A percentile compares a stretch with the other conserved stretches of the same genome.
These are phyloP conservation scores for Adineta ricciae DNA, from an alignment of 2,888 invertebrate genomes.

Conservation along the genomic window DNA sequence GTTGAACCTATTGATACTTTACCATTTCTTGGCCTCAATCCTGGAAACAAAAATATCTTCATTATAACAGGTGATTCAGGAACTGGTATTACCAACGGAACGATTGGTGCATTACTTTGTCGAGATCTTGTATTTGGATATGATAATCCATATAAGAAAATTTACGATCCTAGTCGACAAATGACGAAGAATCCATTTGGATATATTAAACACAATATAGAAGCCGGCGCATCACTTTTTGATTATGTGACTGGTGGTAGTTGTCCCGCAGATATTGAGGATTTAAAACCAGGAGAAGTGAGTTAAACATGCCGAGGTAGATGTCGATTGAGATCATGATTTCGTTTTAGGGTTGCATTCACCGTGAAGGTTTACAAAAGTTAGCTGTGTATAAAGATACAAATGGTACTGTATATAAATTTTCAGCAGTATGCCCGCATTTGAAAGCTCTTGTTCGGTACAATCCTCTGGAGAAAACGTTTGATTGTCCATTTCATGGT, in stretches of 20 bases:
- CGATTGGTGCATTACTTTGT: neutral
- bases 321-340: neutral
- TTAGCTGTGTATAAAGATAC: neutral
- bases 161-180: neutral
- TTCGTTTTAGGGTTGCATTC: neutral
- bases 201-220: conserved; percentile 1
- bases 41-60: neutral
- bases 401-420: neutral
- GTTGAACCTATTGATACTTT: neutral
- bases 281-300: neutral
- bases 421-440: neutral
- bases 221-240: neutral
- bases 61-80: conserved; percentile 8
- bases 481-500: conserved; percentile 16
- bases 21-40: neutral
- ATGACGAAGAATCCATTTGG: neutral
- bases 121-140: neutral
- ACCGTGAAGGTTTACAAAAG: neutral
- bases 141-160: neutral
- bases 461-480: neutral
- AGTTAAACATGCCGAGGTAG: neutral
- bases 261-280: conserved; percentile 1
- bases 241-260: neutral
- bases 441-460: neutral
- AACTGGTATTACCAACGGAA: neutral